Conservation (phyloP, 2,888 invertebrate genomes). For the Pandemis cinnamomeana region DNA sequence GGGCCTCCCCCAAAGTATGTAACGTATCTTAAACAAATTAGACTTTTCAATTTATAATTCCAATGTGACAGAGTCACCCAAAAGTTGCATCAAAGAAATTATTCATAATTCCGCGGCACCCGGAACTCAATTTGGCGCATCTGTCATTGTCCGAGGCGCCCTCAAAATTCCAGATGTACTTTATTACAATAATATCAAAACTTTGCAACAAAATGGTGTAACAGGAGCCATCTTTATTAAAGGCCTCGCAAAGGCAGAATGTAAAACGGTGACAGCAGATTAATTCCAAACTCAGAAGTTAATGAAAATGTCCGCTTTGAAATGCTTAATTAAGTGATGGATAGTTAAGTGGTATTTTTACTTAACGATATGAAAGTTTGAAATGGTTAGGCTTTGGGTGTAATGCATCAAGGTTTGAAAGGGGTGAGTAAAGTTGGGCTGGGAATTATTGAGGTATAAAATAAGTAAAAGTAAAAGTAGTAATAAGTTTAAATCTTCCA, state of each 20-base stretch:
- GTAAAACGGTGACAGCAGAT: conserved; percentile 39
- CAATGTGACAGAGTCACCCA: not conserved
- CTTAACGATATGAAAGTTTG: not conserved
- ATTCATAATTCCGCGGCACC: not conserved
- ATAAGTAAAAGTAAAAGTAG: no score
- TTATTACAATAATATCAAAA: conserved; percentile 36
- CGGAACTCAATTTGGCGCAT: not conserved
- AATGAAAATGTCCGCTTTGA: conserved; percentile 38
- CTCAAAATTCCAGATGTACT: conserved; percentile 6
- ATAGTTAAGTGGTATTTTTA: conserved; percentile 14
- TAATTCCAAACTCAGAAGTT: conserved; percentile 37
- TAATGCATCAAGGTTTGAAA: not conserved
- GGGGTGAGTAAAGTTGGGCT: not conserved
- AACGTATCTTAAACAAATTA: not conserved
- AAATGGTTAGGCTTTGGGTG: not conserved
- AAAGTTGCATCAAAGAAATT: not conserved
- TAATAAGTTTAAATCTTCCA: no score
- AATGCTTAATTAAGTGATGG: conserved; percentile 37
- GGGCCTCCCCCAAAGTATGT: no score
- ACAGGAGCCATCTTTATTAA: conserved; percentile 39
- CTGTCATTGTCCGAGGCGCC: not conserved
- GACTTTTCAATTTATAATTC: not conserved
- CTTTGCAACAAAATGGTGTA: conserved; percentile 34
- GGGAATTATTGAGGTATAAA: not conserved
- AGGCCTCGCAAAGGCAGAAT: conserved; percentile 27